Percentiles rank a stretch among this genome's conserved stretches.
phyloP scores from a whole-genome alignment of 1,140 invertebrate genomes.

The Eueides isabella region DNA sequence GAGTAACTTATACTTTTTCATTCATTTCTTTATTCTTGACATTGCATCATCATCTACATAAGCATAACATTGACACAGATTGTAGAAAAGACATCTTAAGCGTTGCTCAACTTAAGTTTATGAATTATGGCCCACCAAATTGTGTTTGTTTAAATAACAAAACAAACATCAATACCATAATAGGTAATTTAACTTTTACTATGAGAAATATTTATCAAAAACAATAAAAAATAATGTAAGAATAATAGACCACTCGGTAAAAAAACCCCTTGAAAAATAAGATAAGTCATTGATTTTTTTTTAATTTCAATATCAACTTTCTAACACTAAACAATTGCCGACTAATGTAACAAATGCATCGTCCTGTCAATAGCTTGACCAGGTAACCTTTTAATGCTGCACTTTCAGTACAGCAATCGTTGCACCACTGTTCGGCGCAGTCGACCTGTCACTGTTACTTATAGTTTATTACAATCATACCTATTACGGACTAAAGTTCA shows the following conservation, averaged over 20 bases:
- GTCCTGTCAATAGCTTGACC: conserved; percentile 32
- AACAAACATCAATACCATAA: too few relatives aligned
- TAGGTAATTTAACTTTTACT: not conserved
- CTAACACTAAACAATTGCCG: not conserved
- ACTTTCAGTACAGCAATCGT: conserved; percentile 31
- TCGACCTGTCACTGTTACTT: conserved; percentile 40
- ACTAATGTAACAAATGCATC: conserved; percentile 13
- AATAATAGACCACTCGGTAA: too few relatives aligned
- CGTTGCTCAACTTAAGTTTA: conserved; percentile 7
- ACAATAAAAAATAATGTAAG: too few relatives aligned
- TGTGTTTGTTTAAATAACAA: not conserved
- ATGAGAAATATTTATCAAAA: not conserved
- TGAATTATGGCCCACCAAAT: not conserved
- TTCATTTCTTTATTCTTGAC: conserved; percentile 14
- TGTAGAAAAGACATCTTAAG: conserved; percentile 9
- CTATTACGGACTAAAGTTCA: conserved; percentile 30
- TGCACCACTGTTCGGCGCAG: conserved; percentile 37
- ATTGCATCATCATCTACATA: conserved; percentile 11
- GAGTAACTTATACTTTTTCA: not conserved
- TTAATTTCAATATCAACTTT: not conserved
- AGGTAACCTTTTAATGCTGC: conserved; percentile 38
- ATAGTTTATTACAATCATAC: conserved; percentile 39
- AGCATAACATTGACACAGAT: conserved; percentile 22
- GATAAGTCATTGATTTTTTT: too few relatives aligned
- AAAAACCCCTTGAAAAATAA: too few relatives aligned